Evolutionary conservation across 2,797 vertebrate genomes (phyloP), one percentile per base, ranked within the genome.

Genomic region (Bufotes viridis): DNA sequence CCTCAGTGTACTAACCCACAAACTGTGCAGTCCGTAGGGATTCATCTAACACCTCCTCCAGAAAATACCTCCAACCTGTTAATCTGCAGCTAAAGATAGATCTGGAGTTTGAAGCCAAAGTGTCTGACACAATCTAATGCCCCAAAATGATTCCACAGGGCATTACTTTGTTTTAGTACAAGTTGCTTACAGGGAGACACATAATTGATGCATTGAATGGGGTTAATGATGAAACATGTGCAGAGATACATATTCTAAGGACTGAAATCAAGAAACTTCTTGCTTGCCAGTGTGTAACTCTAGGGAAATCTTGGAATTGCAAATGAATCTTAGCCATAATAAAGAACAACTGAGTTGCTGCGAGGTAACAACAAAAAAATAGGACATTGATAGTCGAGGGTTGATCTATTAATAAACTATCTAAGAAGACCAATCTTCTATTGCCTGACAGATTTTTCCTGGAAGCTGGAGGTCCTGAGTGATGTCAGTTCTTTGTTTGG

Each of bases 11-110:
- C 18, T 18, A 42, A 60, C 7, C 60, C 24, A 79, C 9, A 1
- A 34, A 29, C 34, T 60, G 72, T 63, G 78, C 34, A 49, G 82
- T 74, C 53, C 74, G 55, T 18, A 61, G 63, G 65, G 51, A 76
- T 75, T 83, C 51, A 60, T 84, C 75, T 78, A 67, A 42, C 81
- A 80, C 65, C 60, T 83, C 69, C 76, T 42, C 57, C 75, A 18
- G 12, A 42, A 63, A 88, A 61, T 72, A 84, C 65, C 22, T 78
- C 55, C 8, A 18, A 69, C 20, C 20, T 57, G 51, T 51, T 81
- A 75, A 65, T 65, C 57, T 65, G 67, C 24, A 51, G 55, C 69
- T 81, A 85, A 65, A 63, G 34, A 81, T 85, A 85, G 65, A 20
- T 81, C 1, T 67, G 34, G 42, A 49, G 74, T 12, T 51, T 42